phyloP scores from a whole-genome alignment of 2,113 vertebrate genomes.

The Odobenus rosmarus region DNA sequence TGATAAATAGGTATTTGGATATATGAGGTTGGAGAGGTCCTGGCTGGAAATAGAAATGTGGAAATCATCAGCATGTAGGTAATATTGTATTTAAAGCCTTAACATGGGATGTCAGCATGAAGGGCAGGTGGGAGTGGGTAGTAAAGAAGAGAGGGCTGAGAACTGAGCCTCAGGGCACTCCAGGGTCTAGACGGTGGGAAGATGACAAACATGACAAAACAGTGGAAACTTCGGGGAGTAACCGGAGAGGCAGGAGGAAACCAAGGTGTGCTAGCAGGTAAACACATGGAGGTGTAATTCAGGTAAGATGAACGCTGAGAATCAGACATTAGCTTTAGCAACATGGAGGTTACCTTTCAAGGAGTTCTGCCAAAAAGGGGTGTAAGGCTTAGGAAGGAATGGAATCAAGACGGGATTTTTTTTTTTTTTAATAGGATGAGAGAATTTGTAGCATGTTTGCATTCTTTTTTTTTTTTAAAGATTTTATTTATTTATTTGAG shows the following conservation, averaged over 20 bases:
- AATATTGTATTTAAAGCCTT: background rate
- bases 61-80: background rate
- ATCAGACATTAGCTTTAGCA: background rate
- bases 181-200: background rate
- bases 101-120: background rate
- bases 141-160: background rate
- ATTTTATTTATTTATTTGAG: no score
- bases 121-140: background rate
- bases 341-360: background rate
- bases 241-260: background rate
- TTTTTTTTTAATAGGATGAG: background rate
- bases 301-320: background rate
- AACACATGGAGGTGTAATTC: background rate
- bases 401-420: background rate
- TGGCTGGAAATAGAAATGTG: background rate
- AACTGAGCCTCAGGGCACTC: background rate
- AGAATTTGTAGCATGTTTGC: background rate
- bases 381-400: background rate
- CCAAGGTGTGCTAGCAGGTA: background rate
- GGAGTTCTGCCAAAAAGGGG: background rate
- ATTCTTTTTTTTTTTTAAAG: no score
- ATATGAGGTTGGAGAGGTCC: background rate
- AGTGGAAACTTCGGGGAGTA: background rate
- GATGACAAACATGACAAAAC: background rate
- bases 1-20: background rate